Evolutionary conservation across 1,140 invertebrate genomes (phyloP).

Genomic region (Zeugodacus cucurbitae): DNA sequence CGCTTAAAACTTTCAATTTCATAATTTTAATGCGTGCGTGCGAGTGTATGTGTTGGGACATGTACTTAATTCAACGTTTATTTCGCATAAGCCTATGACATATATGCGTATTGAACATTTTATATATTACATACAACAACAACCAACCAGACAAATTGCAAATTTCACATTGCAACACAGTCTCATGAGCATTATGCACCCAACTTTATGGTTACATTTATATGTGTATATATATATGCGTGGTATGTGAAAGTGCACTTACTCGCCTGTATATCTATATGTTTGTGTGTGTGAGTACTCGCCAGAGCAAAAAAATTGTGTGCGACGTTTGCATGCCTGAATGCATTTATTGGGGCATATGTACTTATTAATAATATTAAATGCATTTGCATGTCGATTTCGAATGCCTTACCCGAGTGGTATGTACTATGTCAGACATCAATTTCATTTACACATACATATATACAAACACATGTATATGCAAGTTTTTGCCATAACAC

Average conservation of each 20-base stretch:
- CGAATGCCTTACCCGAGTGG: background rate
- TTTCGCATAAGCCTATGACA: background rate
- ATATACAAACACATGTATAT: background rate
- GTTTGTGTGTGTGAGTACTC: background rate
- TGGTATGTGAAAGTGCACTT: background rate
- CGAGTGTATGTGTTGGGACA: background rate
- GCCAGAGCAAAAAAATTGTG: background rate
- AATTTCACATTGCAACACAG: background rate
- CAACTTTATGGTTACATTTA: background rate
- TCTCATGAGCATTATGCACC: background rate
- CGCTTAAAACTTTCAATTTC: background rate
- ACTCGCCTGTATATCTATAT: background rate
- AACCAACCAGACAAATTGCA: background rate
- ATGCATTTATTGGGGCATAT: background rate
- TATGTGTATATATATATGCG: background rate
- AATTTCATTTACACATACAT: background rate
- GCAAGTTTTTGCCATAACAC: background rate
- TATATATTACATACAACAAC: background rate
- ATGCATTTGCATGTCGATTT: background rate
- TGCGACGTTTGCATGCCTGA: background rate
- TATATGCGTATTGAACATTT: background rate
- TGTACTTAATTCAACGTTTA: background rate
- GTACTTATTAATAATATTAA: constrained; percentile 5
- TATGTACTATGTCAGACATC: background rate
- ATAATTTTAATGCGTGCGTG: background rate